These are phyloP conservation scores for Cyclina sinensis DNA, from an alignment of 1,140 invertebrate genomes.

Conservation along the genomic window DNA sequence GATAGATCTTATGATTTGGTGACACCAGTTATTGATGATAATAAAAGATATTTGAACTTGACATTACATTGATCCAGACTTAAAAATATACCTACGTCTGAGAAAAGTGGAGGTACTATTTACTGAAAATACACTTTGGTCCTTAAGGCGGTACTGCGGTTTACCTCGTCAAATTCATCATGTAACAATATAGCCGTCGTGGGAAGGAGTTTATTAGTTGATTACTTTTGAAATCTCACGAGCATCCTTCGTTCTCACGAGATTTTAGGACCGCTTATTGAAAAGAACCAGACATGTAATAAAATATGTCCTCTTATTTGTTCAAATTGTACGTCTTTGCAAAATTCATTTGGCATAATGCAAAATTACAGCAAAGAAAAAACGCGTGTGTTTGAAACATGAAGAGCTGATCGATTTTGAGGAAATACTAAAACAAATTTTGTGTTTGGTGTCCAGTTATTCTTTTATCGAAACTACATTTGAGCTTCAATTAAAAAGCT, in stretches of 20 bases:
- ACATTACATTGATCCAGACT: neutral
- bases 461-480: too few relatives aligned
- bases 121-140: neutral
- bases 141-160: neutral
- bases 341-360: too few relatives aligned
- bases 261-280: neutral
- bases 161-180: neutral
- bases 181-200: neutral
- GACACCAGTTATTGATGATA: neutral
- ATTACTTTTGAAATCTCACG: neutral
- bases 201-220: neutral
- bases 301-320: neutral
- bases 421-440: too few relatives aligned
- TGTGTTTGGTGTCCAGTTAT: too few relatives aligned
- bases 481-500: too few relatives aligned
- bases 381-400: too few relatives aligned
- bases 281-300: constrained; percentile 1
- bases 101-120: neutral
- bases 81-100: neutral
- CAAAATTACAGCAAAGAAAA: too few relatives aligned
- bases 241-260: neutral
- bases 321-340: neutral
- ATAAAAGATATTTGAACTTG: neutral
- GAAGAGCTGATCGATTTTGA: too few relatives aligned
- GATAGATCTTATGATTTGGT: too few relatives aligned